Base-by-base conservation (phyloP, 2,888 invertebrate genomes). In the Hyppa rectilinea region DNA sequence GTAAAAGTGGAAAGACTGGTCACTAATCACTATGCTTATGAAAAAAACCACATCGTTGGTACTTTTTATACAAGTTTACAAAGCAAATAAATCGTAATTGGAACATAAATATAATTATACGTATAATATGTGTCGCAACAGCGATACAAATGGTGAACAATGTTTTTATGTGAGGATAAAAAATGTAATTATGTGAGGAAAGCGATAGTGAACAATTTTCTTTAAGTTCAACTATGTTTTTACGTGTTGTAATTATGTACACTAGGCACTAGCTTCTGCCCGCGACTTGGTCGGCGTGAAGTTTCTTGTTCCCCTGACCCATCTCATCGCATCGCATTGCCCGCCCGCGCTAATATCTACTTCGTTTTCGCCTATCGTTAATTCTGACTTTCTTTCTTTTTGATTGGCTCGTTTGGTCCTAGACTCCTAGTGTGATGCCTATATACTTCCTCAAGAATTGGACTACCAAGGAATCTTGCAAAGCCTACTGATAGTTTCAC, bases 41-140 rank as follows among this genome's bases (percentile, higher is more conserved):
- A 49, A 60, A 77, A 64, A 71, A 71, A 53, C 40, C 61, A 56
- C 49, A 43, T 50, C 45, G 31, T 53, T 59, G 62, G 50, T 62
- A 29, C 34, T 55, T 65, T 58, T 43, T 59, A 29, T 62, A 47
- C 74, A 79, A 84, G 58, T 80, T 80, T 75, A 78, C n/a, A 80
- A 75, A 73, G 79, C 71, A 82, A 70, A 67, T 65, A 71, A 64
- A 78, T 65, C 67, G 70, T 75, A 70, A 70, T 78, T 65, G 64
- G 58, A 66, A 74, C 69, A 55, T 74, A 78, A 79, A 65, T 78
- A 79, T 62, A 63, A 55, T 36, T 78, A 72, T 62, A 45, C 38
- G 61, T 72, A 59, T 66, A 62, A 49, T 53, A 53, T 53, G 62
- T 77, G 61, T 65, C 40, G 69, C 62, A 79, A 78, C 50, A 59